Base-by-base conservation (phyloP, 2,113 vertebrate species). In the Scomber scombrus region DNA sequence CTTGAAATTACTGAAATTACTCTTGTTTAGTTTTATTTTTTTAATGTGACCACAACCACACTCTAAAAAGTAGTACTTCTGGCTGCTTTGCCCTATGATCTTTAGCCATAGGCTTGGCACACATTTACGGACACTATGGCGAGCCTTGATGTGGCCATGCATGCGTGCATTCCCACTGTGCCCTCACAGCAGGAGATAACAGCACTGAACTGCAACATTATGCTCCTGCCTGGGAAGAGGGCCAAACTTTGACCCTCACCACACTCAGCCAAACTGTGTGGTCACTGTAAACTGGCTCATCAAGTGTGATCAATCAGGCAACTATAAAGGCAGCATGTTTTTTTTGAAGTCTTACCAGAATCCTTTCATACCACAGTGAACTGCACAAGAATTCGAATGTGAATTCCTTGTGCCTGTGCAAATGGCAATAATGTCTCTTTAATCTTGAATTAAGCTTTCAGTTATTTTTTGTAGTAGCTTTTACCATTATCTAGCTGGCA, bases 151-250 rank as follows among this genome's bases (percentile, higher is more conserved):
- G 56, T 54, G 29, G 45, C 78, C 16, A 0, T 56, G 61, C 70
- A 82, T 64, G 66, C 68, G 54, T 72, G 73, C n/a, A 2, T 55
- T 55, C 60, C 55, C 18, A 23, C 58, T 77, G 74, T 5, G 11
- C 21, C 14, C 19, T 74, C 67, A 68, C 71, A 77, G 55, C 43
- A 43, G 75, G 71, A 19, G 19, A 55, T 74, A 45, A 74, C 62
- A 65, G 78, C 45, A 58, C 23, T 85, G 81, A 71, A 70, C 69
- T 46, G 0, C 54, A 73, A 16, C 61, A 13, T 70, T 26, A 51
- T 19, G 62, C 46, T 43, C 29, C 54, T 81, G 26, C 46, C 43
- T 49, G 49, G 57, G 54, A 75, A 75, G 21, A 18, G 45, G 18
- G 54, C 50, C 58, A 64, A 16, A 60, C 34, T 60, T 29, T 75